Evolutionary conservation across 2,797 vertebrate genomes (phyloP).

Genomic region (Macropodus opercularis): DNA sequence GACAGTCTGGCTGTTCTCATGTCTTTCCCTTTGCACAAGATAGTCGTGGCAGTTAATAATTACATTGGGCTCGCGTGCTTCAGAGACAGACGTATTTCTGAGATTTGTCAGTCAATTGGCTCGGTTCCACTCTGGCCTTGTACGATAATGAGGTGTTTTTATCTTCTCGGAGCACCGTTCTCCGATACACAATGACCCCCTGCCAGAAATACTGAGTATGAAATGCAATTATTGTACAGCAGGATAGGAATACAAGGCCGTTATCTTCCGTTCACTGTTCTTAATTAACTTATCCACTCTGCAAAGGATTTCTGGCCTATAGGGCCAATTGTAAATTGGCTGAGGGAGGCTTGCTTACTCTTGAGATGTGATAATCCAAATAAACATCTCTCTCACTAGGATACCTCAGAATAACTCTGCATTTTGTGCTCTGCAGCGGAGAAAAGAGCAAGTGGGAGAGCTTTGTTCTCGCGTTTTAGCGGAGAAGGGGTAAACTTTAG

Average conservation of each 20-base stretch:
- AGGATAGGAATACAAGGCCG: conserved; percentile 52
- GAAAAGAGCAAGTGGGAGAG: conserved; percentile 11
- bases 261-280: conserved; percentile 61
- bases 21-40: background rate
- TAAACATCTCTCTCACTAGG: conserved; percentile 59
- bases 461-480: conserved; percentile 49
- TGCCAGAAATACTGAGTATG: conserved; percentile 50
- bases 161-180: conserved; percentile 38
- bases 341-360: conserved; percentile 55
- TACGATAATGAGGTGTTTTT: conserved; percentile 46
- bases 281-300: conserved; percentile 74
- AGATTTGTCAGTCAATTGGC: conserved; percentile 30
- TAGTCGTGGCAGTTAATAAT: conserved; percentile 6
- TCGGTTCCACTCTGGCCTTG: conserved; percentile 10
- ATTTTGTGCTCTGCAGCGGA: conserved; percentile 21
- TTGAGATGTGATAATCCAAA: conserved; percentile 65
- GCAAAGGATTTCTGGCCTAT: conserved; percentile 59
- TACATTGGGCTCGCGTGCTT: conserved; percentile 9
- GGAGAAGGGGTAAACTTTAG: conserved; percentile 39
- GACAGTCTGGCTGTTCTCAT: background rate
- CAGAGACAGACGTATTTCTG: conserved; percentile 8
- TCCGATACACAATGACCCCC: conserved; percentile 51
- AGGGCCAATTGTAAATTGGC: conserved; percentile 65
- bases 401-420: conserved; percentile 48
- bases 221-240: conserved; percentile 66